Evolutionary conservation across 2,113 vertebrate genomes (phyloP).

Genomic region (Odocoileus hemionus): DNA sequence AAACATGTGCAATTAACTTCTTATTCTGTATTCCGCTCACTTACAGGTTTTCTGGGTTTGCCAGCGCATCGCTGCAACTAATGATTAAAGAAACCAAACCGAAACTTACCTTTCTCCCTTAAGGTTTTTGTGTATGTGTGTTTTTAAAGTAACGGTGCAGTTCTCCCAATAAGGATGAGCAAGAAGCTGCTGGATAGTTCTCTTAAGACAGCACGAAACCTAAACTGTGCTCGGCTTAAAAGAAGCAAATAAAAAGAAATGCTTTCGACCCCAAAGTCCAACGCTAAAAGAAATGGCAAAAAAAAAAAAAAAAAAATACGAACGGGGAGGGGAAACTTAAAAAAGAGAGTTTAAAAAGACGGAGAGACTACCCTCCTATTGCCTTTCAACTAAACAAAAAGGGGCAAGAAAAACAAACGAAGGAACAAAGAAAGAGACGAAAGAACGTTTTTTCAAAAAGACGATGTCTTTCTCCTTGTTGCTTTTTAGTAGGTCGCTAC

Average conservation of each 20-base stretch:
- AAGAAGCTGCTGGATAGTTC: conserved; percentile 78
- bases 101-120: conserved; percentile 84
- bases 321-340: conserved; percentile 69
- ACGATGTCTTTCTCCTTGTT: conserved; percentile 80
- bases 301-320: conserved; percentile 46
- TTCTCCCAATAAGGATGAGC: conserved; percentile 77
- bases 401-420: conserved; percentile 77
- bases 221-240: conserved; percentile 78
- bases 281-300: conserved; percentile 44
- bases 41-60: conserved; percentile 70
- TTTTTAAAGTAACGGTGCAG: conserved; percentile 79
- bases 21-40: conserved; percentile 70
- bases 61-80: conserved; percentile 57
- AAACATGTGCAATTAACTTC: conserved; percentile 74
- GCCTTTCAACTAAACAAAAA: conserved; percentile 76
- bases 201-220: conserved; percentile 79
- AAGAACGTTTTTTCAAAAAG: conserved; percentile 76
- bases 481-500: conserved; percentile 89
- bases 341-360: conserved; percentile 65
- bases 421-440: conserved; percentile 82
- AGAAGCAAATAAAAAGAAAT: conserved; percentile 69
- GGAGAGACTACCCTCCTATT: conserved; percentile 66
- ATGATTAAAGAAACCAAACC: conserved; percentile 72
- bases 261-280: conserved; percentile 73
- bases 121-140: conserved; percentile 77